These are phyloP conservation scores for Umimayanthus kanabou DNA, from an alignment of 92 coral and sea anemone species.

Conservation along the genomic window DNA sequence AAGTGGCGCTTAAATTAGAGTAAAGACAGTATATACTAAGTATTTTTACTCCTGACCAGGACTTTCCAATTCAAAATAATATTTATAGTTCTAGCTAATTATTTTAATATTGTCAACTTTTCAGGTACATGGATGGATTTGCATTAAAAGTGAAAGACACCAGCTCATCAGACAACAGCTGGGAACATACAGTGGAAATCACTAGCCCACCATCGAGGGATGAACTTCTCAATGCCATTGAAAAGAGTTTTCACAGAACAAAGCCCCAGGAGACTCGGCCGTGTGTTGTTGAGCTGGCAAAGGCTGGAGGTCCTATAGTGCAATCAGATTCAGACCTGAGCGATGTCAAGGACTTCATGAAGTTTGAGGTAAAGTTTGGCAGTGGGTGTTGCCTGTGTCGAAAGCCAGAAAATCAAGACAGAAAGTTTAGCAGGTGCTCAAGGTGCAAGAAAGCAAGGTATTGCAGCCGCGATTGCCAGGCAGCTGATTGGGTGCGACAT, in stretches of 20 bases:
- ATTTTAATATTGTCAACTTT: background rate
- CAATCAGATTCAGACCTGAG: slow-evolving; percentile 10
- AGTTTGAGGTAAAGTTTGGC: slow-evolving; percentile 28
- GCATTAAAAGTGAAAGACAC: slow-evolving; percentile 23
- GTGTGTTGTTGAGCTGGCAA: slow-evolving; percentile 6
- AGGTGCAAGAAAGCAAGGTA: slow-evolving; percentile 36
- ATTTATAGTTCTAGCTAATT: background rate
- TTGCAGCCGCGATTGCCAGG: slow-evolving; percentile 32
- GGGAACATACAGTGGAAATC: slow-evolving; percentile 27
- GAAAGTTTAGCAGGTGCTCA: slow-evolving; percentile 24
- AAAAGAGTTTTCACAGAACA: slow-evolving; percentile 12
- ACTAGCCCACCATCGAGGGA: slow-evolving; percentile 12
- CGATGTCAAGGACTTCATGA: slow-evolving; percentile 3
- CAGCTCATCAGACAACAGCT: background rate
- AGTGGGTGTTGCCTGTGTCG: slow-evolving; percentile 25
- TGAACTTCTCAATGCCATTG: slow-evolving; percentile 25
- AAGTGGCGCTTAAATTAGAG: too few species aligned
- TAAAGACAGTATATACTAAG: too few species aligned
- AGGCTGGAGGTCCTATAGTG: background rate
- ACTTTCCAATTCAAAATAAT: background rate
- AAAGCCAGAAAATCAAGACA: slow-evolving; percentile 33
- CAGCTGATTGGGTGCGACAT: slow-evolving; percentile 25
- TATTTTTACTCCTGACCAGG: too few species aligned
- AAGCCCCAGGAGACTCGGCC: slow-evolving; percentile 23
- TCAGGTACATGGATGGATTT: slow-evolving; percentile 37